Evolutionary conservation across 2,797 vertebrate genomes (phyloP).

Genomic region (Catharus ustulatus): DNA sequence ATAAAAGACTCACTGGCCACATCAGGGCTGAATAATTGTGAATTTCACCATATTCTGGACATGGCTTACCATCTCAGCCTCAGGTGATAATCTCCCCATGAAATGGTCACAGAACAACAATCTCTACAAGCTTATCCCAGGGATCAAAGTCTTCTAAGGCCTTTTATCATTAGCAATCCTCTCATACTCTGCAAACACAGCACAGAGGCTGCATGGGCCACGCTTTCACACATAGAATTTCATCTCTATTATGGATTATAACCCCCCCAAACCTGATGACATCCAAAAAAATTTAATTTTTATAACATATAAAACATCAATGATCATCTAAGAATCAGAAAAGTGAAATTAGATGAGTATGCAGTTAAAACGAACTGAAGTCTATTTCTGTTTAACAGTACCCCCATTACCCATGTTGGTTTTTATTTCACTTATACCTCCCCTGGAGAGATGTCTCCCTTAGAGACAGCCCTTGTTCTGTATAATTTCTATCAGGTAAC

Average conservation of each 20-base stretch:
- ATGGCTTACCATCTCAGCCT: neutral
- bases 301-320: neutral
- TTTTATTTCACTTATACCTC: neutral
- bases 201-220: neutral
- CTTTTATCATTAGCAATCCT: neutral
- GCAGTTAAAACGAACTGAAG: neutral
- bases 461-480: neutral
- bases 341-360: neutral
- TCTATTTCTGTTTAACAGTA: neutral
- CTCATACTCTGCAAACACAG: neutral
- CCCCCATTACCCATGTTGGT: neutral
- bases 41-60: neutral
- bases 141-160: neutral
- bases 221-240: neutral
- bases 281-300: neutral
- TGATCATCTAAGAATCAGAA: neutral
- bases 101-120: neutral
- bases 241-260: neutral
- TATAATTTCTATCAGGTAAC: neutral
- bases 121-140: neutral
- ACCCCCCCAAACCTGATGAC: neutral
- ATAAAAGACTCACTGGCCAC: neutral
- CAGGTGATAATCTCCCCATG: neutral
- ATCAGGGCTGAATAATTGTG: neutral
- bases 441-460: neutral